Evolutionary conservation across 2,797 vertebrate species (phyloP), one percentile per base, ranked within the genome.

Genomic region (Bryconaethiops microstoma): DNA sequence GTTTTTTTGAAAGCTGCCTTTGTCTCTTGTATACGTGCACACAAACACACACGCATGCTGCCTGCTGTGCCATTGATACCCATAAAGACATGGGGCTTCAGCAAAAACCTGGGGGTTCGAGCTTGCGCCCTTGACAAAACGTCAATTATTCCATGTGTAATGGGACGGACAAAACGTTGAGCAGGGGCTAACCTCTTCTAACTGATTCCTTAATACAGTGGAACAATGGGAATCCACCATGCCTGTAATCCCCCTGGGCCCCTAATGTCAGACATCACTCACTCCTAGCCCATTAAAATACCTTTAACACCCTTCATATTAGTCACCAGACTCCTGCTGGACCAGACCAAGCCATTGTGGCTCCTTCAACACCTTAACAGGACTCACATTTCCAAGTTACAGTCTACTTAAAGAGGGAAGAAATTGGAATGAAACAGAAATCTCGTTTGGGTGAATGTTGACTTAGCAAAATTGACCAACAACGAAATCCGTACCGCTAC

Each of bases 401-500:
- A 87, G 88, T 25, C 3, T 59, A 21, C 40, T 29, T 54, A 29
- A 71, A 45, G 25, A 52, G 13, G 5, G 42, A 16, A 4, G 4
- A 16, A 52, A 70, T 3, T 50, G 25, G 7, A 17, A 71, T 8
- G 23, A 71, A 10, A 54, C 0, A 52, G 1, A n/a, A 16, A 48
- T 60, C 40, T 13, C 40, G 67, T 75, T 64, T 65, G 48, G n/a
- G 48, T 84, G 14, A n/a, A 5, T 29, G 64, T 55, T 13, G 55
- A 63, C 55, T 21, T 52, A 75, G 54, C 70, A 74, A 62, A 78
- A 75, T 75, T n/a, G 35, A 19, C 29, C 90, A 92, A 91, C 89
- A 92, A 92, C 91, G 90, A 92, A 91, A 77, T 89, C 91, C 92
- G 93, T 92, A 90, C 91, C 87, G 89, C 90, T 91, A 90, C 86